These are phyloP conservation scores for Ophion ellenae DNA, from an alignment of 2,888 invertebrate genomes.

Conservation along the genomic window DNA sequence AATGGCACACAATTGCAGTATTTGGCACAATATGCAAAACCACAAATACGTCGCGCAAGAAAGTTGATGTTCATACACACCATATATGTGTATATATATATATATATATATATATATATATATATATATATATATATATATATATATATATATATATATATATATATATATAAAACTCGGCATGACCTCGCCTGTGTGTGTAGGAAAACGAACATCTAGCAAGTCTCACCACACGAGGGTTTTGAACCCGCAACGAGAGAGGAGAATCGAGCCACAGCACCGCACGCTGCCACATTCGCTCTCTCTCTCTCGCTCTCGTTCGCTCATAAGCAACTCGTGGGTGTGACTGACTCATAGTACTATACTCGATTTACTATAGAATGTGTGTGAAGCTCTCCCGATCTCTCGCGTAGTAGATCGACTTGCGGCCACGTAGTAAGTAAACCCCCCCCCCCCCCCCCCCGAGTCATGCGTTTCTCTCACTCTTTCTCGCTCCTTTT, in stretches of 20 bases:
- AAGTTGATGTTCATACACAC: too few relatives aligned
- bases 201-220: conserved; percentile 59
- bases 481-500: not conserved
- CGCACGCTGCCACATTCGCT: not conserved
- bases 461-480: too few relatives aligned
- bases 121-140: too few relatives aligned
- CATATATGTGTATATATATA: too few relatives aligned
- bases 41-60: not conserved
- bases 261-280: conserved; percentile 34
- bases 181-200: conserved; percentile 77
- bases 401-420: conserved; percentile 62
- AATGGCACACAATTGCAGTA: not conserved
- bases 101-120: too few relatives aligned
- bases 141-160: too few relatives aligned
- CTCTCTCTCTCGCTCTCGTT: too few relatives aligned
- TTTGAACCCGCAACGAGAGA: conserved; percentile 77
- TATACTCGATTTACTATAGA: conserved; percentile 83
- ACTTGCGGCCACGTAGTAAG: conserved; percentile 71
- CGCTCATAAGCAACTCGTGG: conserved; percentile 75
- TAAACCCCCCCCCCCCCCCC: not conserved
- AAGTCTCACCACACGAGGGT: conserved; percentile 77
- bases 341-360: conserved; percentile 83
- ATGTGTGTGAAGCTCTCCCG: conserved; percentile 73
- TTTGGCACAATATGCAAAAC: not conserved
- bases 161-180: conserved; percentile 67